These are phyloP conservation scores for Odobenus rosmarus DNA, from an alignment of 2,113 vertebrate species.

Conservation along the genomic window DNA sequence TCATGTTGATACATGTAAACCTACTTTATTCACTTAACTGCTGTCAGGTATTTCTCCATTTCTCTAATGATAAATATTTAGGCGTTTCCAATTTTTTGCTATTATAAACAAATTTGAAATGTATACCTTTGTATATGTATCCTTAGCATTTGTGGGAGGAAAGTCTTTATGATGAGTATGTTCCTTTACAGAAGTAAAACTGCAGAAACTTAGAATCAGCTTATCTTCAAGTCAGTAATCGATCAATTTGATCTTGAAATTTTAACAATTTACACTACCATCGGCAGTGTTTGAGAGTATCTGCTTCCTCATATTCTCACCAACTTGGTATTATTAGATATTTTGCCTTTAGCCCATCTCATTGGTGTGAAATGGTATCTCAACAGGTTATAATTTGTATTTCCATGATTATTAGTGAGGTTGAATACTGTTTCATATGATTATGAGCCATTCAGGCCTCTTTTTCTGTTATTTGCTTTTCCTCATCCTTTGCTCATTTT, in stretches of 20 bases:
- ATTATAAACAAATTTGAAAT: not conserved
- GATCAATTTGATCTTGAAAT: not conserved
- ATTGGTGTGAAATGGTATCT: not conserved
- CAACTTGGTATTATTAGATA: not conserved
- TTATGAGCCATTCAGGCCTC: not conserved
- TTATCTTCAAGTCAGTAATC: not conserved
- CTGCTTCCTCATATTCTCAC: not conserved
- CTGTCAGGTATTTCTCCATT: not conserved
- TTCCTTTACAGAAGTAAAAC: not conserved
- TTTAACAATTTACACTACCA: not conserved
- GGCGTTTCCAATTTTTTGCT: constrained; percentile 23
- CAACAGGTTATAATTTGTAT: not conserved
- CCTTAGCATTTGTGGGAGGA: not conserved
- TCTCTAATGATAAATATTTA: not conserved
- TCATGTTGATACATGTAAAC: not conserved
- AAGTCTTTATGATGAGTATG: not conserved
- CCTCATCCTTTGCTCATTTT: not conserved
- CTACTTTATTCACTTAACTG: not conserved
- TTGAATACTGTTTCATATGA: not conserved
- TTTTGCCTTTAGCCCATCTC: not conserved
- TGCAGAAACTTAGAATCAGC: not conserved
- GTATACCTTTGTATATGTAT: not conserved
- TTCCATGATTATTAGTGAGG: not conserved
- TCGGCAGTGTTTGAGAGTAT: not conserved
- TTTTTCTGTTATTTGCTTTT: not conserved